A percentile compares a stretch with the other conserved stretches of the same genome.
These are phyloP conservation scores for Bovichtus diacanthus DNA, from an alignment of 2,797 vertebrate genomes.

Conservation along the genomic window DNA sequence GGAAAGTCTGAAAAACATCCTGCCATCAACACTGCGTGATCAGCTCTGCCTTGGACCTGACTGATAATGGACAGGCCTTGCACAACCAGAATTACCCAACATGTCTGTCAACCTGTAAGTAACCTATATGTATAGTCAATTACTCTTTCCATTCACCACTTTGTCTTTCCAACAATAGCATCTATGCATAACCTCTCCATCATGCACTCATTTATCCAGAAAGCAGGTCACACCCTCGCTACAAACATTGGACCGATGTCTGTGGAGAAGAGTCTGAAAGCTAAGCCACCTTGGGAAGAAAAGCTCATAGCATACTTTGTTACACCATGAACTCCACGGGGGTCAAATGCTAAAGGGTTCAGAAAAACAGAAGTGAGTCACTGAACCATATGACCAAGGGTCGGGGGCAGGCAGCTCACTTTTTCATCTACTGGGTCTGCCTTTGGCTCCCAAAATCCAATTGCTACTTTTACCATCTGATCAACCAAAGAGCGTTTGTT, in stretches of 20 bases:
- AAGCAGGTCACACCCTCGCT: conserved; percentile 32
- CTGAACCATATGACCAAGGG: conserved; percentile 43
- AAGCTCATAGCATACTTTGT: conserved; percentile 33
- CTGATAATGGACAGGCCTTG: conserved; percentile 44
- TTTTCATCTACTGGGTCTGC: conserved; percentile 38
- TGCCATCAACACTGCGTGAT: conserved; percentile 9
- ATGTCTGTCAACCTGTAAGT: conserved; percentile 34
- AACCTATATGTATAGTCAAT: conserved; percentile 24
- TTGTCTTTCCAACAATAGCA: conserved; percentile 42
- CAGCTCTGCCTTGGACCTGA: conserved; percentile 29
- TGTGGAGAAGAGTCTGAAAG: conserved; percentile 20
- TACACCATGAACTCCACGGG: conserved; percentile 48
- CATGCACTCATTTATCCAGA: conserved; percentile 19
- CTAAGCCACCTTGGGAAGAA: conserved; percentile 40
- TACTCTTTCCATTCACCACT: conserved; percentile 14
- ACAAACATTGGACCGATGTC: conserved; percentile 29
- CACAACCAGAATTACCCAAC: conserved; percentile 54
- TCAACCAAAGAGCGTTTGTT: conserved; percentile 38
- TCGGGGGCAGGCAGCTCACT: conserved; percentile 34
- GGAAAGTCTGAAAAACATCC: conserved; percentile 16
- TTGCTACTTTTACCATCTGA: conserved; percentile 50
- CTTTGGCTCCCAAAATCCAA: conserved; percentile 46
- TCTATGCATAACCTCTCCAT: conserved; percentile 1
- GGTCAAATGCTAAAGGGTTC: conserved; percentile 54
- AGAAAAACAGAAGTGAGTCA: conserved; percentile 58